Evolutionary conservation across 2,888 invertebrate species (phyloP).

Genomic region (Tyria jacobaeae): DNA sequence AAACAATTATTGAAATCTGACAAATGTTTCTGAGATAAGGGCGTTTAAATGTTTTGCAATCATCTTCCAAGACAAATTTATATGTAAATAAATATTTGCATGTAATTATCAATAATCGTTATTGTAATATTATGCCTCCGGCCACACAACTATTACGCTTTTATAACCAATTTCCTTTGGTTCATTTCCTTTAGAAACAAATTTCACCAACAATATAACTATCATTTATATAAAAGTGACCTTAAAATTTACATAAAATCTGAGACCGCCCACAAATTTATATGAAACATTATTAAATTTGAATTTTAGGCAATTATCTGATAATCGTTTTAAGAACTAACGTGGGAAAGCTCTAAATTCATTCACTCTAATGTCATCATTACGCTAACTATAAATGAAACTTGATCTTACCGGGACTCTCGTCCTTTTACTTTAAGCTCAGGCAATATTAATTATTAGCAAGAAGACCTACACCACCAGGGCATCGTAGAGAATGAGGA

Average conservation of each 20-base stretch:
- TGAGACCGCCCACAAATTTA: conserved; percentile 7
- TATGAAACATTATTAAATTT: neutral
- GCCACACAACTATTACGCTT: neutral
- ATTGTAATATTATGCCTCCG: neutral
- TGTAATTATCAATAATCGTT: neutral
- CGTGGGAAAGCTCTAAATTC: neutral
- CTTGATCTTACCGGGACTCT: no score
- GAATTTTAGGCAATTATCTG: neutral
- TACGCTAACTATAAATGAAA: no score
- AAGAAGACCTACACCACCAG: no score
- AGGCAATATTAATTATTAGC: neutral
- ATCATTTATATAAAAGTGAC: neutral
- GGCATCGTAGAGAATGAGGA: no score
- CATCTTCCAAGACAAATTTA: no score
- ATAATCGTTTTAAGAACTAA: neutral
- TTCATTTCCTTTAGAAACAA: conserved; percentile 1
- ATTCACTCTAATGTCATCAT: no score
- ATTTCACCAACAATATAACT: conserved; percentile 1
- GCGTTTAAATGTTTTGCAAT: no score
- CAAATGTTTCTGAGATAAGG: no score
- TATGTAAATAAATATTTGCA: neutral
- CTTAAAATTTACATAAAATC: conserved; percentile 4
- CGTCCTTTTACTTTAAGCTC: neutral
- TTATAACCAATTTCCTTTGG: conserved; percentile 6
- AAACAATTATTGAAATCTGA: no score